Evolutionary conservation across 2,113 vertebrate species (phyloP).

Genomic region (Charina bottae): DNA sequence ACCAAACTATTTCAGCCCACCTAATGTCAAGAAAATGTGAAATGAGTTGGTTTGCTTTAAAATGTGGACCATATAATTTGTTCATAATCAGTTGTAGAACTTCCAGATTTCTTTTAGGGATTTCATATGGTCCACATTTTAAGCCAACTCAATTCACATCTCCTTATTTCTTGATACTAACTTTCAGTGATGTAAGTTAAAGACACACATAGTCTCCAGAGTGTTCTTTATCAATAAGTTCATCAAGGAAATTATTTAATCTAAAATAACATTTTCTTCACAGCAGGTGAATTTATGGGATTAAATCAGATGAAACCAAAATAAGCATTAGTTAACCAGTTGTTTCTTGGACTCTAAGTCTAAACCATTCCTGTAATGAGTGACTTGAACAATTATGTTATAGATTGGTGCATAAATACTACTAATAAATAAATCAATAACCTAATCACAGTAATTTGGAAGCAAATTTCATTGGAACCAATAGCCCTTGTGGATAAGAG

Average conservation of each 20-base stretch:
- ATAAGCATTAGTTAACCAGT: neutral
- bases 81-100: neutral
- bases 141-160: neutral
- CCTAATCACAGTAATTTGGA: neutral
- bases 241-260: neutral
- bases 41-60: neutral
- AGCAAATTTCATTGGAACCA: neutral
- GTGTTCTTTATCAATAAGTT: neutral
- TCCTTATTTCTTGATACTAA: conserved; percentile 5
- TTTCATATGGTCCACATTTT: neutral
- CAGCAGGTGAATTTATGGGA: neutral
- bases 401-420: neutral
- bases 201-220: neutral
- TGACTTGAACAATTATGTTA: no score
- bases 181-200: neutral
- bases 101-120: neutral
- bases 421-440: neutral
- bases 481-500: neutral
- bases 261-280: neutral
- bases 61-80: neutral
- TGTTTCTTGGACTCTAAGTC: neutral
- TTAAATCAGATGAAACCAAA: neutral
- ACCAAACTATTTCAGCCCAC: neutral
- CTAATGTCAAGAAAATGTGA: neutral
- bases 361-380: neutral